These are phyloP conservation scores for Passer domesticus DNA, from an alignment of 2,113 vertebrate species.

Conservation along the genomic window DNA sequence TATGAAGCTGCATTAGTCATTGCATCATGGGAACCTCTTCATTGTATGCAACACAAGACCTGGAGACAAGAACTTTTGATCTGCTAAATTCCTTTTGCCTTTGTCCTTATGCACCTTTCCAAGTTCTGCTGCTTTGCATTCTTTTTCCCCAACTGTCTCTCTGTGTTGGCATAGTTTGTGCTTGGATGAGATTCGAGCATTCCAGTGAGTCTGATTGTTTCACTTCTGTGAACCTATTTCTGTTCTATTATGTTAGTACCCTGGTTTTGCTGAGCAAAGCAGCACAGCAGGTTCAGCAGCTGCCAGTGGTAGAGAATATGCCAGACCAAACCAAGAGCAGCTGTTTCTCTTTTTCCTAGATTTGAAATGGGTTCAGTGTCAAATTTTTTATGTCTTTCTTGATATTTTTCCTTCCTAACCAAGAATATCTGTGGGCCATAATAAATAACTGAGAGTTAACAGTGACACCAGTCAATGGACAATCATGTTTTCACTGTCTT, in stretches of 20 bases:
- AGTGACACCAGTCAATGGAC: not conserved
- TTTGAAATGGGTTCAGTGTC: not conserved
- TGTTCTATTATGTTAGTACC: not conserved
- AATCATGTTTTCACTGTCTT: not conserved
- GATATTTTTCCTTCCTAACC: not conserved
- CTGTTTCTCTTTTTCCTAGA: slow-evolving; percentile 7
- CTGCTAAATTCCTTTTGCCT: not conserved
- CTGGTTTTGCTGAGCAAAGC: slow-evolving; percentile 32
- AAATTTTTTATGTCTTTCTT: not conserved
- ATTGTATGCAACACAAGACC: too few relatives aligned
- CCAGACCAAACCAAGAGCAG: slow-evolving; percentile 34
- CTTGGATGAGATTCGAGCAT: not conserved
- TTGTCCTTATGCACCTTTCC: not conserved
- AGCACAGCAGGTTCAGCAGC: slow-evolving; percentile 19
- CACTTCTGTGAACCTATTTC: slow-evolving; percentile 26
- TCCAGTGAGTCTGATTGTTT: not conserved
- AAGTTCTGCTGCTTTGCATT: not conserved
- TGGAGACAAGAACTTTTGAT: not conserved
- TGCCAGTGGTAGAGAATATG: not conserved
- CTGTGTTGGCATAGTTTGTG: not conserved
- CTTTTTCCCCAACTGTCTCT: not conserved
- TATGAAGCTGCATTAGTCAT: not conserved
- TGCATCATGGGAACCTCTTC: not conserved
- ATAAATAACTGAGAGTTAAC: not conserved
- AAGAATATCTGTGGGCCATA: not conserved